These are phyloP conservation scores for Trichacis sp. DNA, from an alignment of 2,888 invertebrate species.

Conservation along the genomic window DNA sequence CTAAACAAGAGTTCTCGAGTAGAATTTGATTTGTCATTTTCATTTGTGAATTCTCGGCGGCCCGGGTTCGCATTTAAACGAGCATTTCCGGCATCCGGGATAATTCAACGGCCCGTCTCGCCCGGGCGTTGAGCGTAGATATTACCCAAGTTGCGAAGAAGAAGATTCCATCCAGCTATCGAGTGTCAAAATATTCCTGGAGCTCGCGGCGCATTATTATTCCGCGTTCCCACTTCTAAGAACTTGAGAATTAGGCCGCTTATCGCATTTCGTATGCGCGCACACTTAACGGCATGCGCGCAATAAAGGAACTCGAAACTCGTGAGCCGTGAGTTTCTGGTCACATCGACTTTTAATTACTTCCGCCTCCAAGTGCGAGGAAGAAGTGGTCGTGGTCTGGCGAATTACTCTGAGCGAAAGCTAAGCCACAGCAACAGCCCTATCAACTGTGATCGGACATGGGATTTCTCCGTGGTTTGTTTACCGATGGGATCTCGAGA, in stretches of 20 bases:
- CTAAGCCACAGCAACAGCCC: too few relatives aligned
- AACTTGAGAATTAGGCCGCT: constrained; percentile 36
- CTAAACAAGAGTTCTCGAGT: not conserved
- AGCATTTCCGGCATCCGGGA: constrained; percentile 17
- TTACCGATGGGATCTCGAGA: too few relatives aligned
- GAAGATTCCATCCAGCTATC: constrained; percentile 28
- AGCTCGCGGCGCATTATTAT: constrained; percentile 27
- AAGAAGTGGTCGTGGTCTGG: too few relatives aligned
- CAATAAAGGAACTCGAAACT: constrained; percentile 34
- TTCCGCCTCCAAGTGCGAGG: constrained; percentile 21
- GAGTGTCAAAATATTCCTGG: constrained; percentile 27
- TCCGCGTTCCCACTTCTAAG: constrained; percentile 25
- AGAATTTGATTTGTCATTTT: constrained; percentile 16
- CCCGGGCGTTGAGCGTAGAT: constrained; percentile 8
- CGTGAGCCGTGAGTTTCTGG: constrained; percentile 28
- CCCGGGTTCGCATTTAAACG: constrained; percentile 17
- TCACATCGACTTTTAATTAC: constrained; percentile 37
- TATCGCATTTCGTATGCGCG: constrained; percentile 34
- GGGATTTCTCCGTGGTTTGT: too few relatives aligned
- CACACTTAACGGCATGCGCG: constrained; percentile 28
- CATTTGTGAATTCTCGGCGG: constrained; percentile 13
- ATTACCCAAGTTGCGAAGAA: constrained; percentile 29
- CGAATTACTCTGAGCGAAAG: too few relatives aligned
- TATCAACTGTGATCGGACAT: too few relatives aligned
- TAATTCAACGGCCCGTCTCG: constrained; percentile 16